Evolutionary conservation across 2,113 vertebrate species (phyloP).

Genomic region (Odontophorus gujanensis): DNA sequence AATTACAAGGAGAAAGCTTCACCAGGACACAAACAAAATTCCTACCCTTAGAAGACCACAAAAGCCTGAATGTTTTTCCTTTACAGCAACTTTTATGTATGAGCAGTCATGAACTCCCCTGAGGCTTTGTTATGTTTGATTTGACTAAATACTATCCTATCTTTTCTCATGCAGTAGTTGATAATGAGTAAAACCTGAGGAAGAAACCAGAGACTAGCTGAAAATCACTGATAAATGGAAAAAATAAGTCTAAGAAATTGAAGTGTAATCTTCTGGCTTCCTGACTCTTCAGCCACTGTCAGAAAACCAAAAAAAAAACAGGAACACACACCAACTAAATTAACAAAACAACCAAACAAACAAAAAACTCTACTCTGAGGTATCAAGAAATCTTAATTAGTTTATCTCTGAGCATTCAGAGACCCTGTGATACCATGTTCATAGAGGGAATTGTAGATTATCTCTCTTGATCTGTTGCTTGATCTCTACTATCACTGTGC

Average conservation of each 20-base stretch:
- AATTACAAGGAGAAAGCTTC: background rate
- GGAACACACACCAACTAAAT: background rate
- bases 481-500: background rate
- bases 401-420: background rate
- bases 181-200: background rate
- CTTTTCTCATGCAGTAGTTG: background rate
- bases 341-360: background rate
- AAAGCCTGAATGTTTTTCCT: accelerated
- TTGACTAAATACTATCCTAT: background rate
- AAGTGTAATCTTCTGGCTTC: background rate
- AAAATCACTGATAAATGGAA: background rate
- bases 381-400: background rate
- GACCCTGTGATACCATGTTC: background rate
- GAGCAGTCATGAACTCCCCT: background rate
- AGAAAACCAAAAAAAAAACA: background rate
- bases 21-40: background rate
- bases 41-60: background rate
- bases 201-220: background rate
- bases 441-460: background rate
- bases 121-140: background rate
- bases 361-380: background rate
- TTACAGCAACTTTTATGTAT: background rate
- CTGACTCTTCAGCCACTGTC: background rate
- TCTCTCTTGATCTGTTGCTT: background rate
- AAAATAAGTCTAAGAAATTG: background rate